Percentiles rank a stretch among this genome's conserved stretches.
phyloP scores from a whole-genome alignment of 2,888 invertebrate genomes.

The Halictus ligatus region DNA sequence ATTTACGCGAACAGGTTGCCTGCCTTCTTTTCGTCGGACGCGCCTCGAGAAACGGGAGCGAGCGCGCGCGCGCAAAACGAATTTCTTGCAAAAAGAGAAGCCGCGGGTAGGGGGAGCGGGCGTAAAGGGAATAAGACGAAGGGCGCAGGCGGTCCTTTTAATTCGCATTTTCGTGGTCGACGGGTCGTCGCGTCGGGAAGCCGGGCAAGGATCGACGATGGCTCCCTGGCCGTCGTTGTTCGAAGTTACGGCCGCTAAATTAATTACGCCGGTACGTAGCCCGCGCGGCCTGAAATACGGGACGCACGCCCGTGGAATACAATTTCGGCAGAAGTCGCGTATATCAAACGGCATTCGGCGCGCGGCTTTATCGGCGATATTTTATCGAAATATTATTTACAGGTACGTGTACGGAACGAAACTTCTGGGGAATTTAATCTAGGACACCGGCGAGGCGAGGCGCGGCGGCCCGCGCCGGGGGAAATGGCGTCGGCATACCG shows the following conservation, averaged over 20 bases:
- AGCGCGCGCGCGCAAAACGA: not conserved
- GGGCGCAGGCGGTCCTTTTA: slow-evolving; percentile 16
- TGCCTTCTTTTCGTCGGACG: slow-evolving; percentile 6
- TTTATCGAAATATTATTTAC: slow-evolving; percentile 71
- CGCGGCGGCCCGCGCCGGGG: slow-evolving; percentile 18
- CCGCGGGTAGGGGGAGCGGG: not conserved
- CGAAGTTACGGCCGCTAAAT: slow-evolving; percentile 50
- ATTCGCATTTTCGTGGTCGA: slow-evolving; percentile 30
- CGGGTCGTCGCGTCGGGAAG: slow-evolving; percentile 33
- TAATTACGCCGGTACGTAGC: slow-evolving; percentile 46
- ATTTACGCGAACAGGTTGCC: slow-evolving; percentile 30
- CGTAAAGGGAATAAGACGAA: not conserved
- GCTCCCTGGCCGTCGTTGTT: slow-evolving; percentile 7
- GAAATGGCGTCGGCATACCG: slow-evolving; percentile 61
- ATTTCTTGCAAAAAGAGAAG: slow-evolving; percentile 18
- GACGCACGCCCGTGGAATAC: slow-evolving; percentile 49
- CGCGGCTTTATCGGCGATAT: slow-evolving; percentile 52
- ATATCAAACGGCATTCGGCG: slow-evolving; percentile 55
- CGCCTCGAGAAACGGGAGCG: not conserved
- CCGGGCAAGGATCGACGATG: slow-evolving; percentile 31
- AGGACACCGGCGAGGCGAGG: slow-evolving; percentile 43
- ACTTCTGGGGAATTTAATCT: slow-evolving; percentile 68
- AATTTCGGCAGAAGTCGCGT: slow-evolving; percentile 64
- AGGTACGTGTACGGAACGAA: slow-evolving; percentile 56
- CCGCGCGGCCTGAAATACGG: slow-evolving; percentile 43